A percentile compares a stretch with the other conserved stretches of the same genome.
Evolutionary conservation across 2,797 vertebrate genomes (phyloP).

Genomic region (Synanceia verrucosa): DNA sequence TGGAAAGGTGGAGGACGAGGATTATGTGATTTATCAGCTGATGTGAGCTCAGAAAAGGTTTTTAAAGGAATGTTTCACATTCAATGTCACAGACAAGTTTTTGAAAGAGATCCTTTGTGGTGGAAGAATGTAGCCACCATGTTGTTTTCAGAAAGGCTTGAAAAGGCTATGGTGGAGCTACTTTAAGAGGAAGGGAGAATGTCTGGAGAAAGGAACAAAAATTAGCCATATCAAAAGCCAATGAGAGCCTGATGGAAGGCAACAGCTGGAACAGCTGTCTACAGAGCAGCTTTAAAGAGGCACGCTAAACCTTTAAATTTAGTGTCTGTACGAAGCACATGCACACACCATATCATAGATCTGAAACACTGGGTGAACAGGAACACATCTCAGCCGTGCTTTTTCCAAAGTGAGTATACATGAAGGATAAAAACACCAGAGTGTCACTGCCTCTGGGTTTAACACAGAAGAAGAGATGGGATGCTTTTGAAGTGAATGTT

Average conservation of each 20-base stretch:
- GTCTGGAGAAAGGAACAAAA: constrained; percentile 40
- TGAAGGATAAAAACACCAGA: constrained; percentile 24
- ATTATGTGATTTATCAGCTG: constrained; percentile 79
- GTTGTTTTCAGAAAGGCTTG: constrained; percentile 56
- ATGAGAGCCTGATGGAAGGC: constrained; percentile 38
- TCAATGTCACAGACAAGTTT: constrained; percentile 68
- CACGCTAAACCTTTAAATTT: constrained; percentile 23
- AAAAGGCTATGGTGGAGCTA: constrained; percentile 43
- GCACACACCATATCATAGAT: background rate
- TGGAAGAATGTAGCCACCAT: constrained; percentile 57
- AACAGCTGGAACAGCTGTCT: constrained; percentile 64
- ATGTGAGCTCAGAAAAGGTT: constrained; percentile 64
- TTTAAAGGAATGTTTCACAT: constrained; percentile 70
- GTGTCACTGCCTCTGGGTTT: constrained; percentile 45
- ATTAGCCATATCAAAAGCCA: constrained; percentile 50
- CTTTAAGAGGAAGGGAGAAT: constrained; percentile 53
- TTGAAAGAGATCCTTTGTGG: constrained; percentile 76
- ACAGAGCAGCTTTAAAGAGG: constrained; percentile 15
- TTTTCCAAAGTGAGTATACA: constrained; percentile 23
- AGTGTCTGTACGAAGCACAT: background rate
- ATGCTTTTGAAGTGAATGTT: constrained; percentile 70
- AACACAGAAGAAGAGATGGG: constrained; percentile 18
- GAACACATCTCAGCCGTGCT: constrained; percentile 11
- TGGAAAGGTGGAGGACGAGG: constrained; percentile 64
- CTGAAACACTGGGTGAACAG: background rate